Base-by-base conservation (phyloP, 2,888 invertebrate species). In the Entomobrya multifasciata region DNA sequence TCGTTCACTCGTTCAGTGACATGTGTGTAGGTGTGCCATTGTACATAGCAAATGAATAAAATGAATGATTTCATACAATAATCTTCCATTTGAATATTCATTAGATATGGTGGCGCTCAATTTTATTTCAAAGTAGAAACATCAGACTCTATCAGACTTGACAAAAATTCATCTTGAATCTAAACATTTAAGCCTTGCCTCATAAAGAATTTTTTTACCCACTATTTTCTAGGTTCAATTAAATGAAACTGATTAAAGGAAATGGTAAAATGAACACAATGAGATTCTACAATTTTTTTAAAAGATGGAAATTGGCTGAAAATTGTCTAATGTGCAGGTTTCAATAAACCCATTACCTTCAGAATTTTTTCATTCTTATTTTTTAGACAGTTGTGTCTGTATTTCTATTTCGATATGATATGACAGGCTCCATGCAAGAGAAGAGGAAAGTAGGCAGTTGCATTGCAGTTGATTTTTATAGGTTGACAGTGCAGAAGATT, bases 401-500 rank as follows among this genome's bases (percentile, higher is more conserved):
- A 10, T 25, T 27, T 25, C 27, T 36, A 4, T 36, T 36, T 36
- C 4, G 8, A 36, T 36, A 57, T 57, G 57, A 57, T 11, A 57
- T 57, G 57, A 11, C 36, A 36, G 62, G n/a, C 15, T 30, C 3
- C 62, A 62, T 15, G 36, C 30, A 62, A 30, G 36, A 62, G 30
- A 62, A 62, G 62, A 4, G n/a, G n/a, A 36, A 17, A 27, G 36
- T 17, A 36, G 62, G n/a, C 30, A 27, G 11, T 13, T 60, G 60
- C n/a, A n/a, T n/a, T n/a, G n/a, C 25, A 27, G 36, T 36, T 36
- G 36, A 8, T 36, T 36, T 36, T 36, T 27, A 25, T 15, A 60
- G 47, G 57, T 57, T 74, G 74, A 82, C 72, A 82, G 70, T 70
- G 82, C 55, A 60, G 60, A 74, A 74, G 82, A 72, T 82, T 74